These are phyloP conservation scores for Pseudococcus viburni DNA, from an alignment of 2,888 invertebrate genomes.

Conservation along the genomic window DNA sequence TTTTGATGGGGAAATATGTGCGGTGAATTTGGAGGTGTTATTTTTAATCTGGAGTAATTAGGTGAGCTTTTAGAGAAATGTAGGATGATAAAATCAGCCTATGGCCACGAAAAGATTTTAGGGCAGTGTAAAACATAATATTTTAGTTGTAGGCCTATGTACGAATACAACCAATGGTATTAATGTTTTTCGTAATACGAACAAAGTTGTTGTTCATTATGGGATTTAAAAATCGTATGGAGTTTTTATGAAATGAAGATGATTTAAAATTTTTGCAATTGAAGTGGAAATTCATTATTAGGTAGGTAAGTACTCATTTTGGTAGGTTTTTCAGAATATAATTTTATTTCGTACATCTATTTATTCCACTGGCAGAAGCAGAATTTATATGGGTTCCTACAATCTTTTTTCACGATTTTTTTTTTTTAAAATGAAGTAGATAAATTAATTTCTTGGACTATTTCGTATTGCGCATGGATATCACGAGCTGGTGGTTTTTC, in stretches of 20 bases:
- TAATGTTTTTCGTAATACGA: neutral
- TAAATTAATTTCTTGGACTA: neutral
- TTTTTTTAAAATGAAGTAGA: too few species aligned
- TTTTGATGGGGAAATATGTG: neutral
- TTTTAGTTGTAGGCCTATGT: neutral
- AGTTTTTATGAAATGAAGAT: too few species aligned
- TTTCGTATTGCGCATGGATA: neutral
- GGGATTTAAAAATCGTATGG: too few species aligned
- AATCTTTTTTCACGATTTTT: too few species aligned
- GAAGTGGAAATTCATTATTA: too few species aligned
- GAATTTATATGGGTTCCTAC: too few species aligned
- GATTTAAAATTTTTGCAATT: too few species aligned
- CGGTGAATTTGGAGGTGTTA: neutral
- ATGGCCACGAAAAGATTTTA: neutral
- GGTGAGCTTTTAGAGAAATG: neutral
- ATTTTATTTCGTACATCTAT: too few species aligned
- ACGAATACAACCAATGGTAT: neutral
- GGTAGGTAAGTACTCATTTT: too few species aligned
- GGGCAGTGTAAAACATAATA: neutral
- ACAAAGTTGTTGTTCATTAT: neutral
- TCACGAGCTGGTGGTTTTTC: too few species aligned
- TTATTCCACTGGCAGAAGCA: too few species aligned
- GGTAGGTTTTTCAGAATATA: too few species aligned
- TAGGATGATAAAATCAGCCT: neutral
- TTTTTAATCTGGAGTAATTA: neutral